A percentile compares a stretch with the other conserved stretches of the same genome.
These are phyloP conservation scores for Poecile montanus DNA, from an alignment of 2,797 vertebrate genomes.

Conservation along the genomic window DNA sequence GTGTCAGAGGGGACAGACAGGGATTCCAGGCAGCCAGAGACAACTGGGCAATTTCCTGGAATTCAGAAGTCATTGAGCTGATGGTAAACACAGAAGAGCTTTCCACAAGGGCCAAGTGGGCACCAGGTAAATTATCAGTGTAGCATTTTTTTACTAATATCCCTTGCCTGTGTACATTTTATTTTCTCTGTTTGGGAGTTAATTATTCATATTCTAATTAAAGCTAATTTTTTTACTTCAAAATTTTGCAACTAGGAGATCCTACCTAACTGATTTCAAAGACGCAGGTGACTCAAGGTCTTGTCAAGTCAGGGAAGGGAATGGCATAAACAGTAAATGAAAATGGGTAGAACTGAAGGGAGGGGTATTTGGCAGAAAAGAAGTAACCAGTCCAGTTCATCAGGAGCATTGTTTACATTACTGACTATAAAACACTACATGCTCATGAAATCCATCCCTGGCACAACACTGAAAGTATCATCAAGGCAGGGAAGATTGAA, in stretches of 20 bases:
- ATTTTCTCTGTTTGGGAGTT: neutral
- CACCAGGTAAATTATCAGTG: neutral
- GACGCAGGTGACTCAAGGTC: neutral
- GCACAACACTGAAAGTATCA: neutral
- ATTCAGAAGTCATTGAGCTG: neutral
- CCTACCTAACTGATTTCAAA: neutral
- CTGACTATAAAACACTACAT: neutral
- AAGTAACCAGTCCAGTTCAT: neutral
- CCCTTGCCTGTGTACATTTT: neutral
- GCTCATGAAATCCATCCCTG: neutral
- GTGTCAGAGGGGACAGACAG: neutral
- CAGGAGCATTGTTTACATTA: neutral
- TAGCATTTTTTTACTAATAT: neutral
- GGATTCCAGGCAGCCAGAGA: neutral
- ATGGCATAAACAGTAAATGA: neutral
- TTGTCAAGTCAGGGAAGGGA: neutral
- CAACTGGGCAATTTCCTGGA: neutral
- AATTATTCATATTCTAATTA: neutral
- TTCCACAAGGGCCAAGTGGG: neutral
- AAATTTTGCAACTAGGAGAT: neutral
- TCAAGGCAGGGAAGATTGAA: neutral
- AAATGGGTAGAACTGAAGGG: neutral
- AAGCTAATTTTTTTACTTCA: neutral
- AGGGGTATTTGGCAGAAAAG: neutral
- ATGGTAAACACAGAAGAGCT: neutral